A percentile compares a stretch with the other conserved stretches of the same genome.
These are phyloP conservation scores for Dasyprocta punctata DNA, from an alignment of 2,113 vertebrate genomes.

Conservation along the genomic window DNA sequence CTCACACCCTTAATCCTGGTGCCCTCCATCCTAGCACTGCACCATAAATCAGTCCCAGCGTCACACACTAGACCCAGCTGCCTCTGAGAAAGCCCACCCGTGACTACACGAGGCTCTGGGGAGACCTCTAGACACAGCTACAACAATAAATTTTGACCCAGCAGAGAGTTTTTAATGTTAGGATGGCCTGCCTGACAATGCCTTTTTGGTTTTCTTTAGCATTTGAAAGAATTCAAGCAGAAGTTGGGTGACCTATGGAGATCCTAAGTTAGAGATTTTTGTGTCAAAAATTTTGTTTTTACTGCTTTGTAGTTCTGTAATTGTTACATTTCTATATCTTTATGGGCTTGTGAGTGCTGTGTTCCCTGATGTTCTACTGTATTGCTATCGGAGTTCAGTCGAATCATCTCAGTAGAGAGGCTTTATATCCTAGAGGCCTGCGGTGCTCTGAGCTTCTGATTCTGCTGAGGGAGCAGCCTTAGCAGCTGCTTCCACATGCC, in stretches of 20 bases:
- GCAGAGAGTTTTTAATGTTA: not conserved
- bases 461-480: not conserved
- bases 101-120: too few species aligned
- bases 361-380: not conserved
- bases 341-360: not conserved
- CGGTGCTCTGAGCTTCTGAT: not conserved
- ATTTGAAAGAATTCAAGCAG: not conserved
- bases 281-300: not conserved
- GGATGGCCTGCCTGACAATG: not conserved
- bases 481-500: not conserved
- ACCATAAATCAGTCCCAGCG: not conserved
- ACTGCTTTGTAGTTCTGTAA: not conserved
- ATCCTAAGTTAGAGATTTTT: not conserved
- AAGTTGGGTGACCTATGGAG: not conserved
- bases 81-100: not conserved
- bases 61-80: not conserved
- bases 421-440: not conserved
- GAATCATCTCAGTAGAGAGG: not conserved
- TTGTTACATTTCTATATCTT: not conserved
- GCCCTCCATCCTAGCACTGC: not conserved
- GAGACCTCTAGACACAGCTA: too few species aligned
- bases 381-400: not conserved
- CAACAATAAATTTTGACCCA: not conserved
- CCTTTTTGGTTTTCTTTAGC: not conserved
- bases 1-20: not conserved